Conservation (phyloP, 2,113 vertebrate genomes). For the Ivindomyrus marchei region DNA sequence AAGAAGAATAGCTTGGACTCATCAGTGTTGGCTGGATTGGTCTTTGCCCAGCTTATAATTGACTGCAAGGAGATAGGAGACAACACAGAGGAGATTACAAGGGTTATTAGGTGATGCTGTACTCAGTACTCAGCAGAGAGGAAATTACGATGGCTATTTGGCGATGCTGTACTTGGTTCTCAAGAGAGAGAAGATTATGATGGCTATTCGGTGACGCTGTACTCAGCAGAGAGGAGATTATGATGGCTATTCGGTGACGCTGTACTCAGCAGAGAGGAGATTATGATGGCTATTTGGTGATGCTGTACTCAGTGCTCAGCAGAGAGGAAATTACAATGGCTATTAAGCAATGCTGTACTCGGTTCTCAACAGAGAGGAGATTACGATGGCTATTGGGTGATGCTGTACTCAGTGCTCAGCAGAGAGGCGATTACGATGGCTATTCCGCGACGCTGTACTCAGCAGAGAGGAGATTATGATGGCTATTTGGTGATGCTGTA, state of each 20-base stretch:
- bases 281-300: neutral
- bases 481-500: neutral
- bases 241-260: neutral
- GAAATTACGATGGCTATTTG: neutral
- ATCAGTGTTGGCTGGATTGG: constrained; percentile 48
- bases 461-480: neutral
- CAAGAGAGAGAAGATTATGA: neutral
- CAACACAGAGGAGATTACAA: neutral
- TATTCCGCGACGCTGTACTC: neutral
- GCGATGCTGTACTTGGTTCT: neutral
- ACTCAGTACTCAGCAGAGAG: neutral
- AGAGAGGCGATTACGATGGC: neutral
- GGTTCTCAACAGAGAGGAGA: no score
- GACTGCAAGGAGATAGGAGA: constrained; percentile 42
- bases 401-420: neutral
- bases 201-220: neutral
- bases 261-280: neutral
- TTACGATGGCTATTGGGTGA: no score
- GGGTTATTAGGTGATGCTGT: neutral
- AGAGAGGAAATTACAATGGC: neutral
- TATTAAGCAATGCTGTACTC: neutral
- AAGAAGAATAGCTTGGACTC: constrained; percentile 59
- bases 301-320: neutral
- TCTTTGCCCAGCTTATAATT: constrained; percentile 58
- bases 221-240: neutral